Conservation (phyloP, 2,797 vertebrate species). For the Babyrousa celebensis region DNA sequence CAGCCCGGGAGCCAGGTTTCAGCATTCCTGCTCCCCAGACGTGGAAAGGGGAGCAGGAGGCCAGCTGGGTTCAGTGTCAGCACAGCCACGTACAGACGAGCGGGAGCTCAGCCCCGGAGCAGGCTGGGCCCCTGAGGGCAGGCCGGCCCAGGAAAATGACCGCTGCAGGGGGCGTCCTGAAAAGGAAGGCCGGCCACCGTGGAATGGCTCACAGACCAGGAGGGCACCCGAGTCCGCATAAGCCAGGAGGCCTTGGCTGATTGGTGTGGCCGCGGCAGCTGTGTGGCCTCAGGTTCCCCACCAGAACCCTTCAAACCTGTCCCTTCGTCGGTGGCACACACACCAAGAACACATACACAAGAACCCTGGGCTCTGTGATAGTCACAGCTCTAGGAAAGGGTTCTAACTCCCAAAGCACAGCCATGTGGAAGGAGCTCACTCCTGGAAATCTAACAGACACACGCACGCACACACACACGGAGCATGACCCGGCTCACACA, state of each 20-base stretch:
- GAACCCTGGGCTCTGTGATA: background rate
- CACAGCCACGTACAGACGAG: rapidly evolving
- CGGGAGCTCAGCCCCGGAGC: background rate
- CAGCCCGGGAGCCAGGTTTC: background rate
- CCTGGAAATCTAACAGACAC: background rate
- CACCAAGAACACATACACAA: rapidly evolving
- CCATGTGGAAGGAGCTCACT: background rate
- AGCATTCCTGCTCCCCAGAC: background rate
- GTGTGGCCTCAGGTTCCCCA: background rate
- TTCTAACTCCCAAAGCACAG: background rate
- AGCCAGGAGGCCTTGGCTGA: background rate
- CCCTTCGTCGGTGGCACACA: rapidly evolving
- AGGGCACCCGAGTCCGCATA: background rate
- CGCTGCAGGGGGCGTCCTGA: no score
- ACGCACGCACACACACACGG: background rate
- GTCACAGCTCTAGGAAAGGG: background rate
- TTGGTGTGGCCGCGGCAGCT: rapidly evolving
- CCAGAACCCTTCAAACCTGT: background rate
- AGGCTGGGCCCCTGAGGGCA: background rate
- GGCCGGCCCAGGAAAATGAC: background rate
- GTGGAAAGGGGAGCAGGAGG: background rate
- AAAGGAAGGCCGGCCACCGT: background rate
- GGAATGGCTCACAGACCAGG: background rate
- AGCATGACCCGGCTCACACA: background rate
- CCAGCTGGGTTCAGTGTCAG: background rate